Evolutionary conservation across 1,140 invertebrate genomes (phyloP).

Genomic region (Penaeus indicus): DNA sequence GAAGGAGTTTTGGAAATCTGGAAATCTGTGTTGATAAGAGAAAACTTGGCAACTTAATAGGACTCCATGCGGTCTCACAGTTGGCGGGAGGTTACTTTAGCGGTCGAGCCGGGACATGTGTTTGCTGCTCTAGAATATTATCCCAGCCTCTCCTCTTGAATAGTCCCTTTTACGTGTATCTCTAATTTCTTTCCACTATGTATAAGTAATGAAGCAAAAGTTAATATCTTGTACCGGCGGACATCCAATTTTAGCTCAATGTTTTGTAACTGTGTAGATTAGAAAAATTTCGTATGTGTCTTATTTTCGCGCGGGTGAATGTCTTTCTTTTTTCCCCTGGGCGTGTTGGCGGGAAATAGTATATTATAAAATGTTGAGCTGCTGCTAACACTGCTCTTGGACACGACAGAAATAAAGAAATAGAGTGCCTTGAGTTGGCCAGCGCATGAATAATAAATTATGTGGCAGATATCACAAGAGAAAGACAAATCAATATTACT

Average conservation of each 20-base stretch:
- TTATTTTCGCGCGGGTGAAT: conserved; percentile 61
- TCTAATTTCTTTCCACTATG: background rate
- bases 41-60: conserved; percentile 64
- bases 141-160: background rate
- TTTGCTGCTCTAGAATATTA: conserved; percentile 28
- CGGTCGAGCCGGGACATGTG: conserved; percentile 51
- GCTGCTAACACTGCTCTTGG: background rate
- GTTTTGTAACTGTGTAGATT: conserved; percentile 64
- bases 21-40: conserved; percentile 64
- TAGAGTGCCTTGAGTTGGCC: conserved; percentile 44
- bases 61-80: conserved; percentile 57
- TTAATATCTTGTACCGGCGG: conserved; percentile 14
- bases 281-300: conserved; percentile 61
- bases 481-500: conserved; percentile 64
- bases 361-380: conserved; percentile 40
- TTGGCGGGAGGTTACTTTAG: conserved; percentile 55
- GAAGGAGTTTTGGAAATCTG: conserved; percentile 55
- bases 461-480: conserved; percentile 64
- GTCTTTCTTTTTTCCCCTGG: conserved; percentile 42
- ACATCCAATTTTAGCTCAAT: conserved; percentile 61
- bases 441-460: conserved; percentile 60
- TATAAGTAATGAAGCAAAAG: background rate
- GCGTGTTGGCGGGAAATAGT: conserved; percentile 55
- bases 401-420: conserved; percentile 42
- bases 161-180: conserved; percentile 8